Percentiles rank a stretch among this genome's conserved stretches.
phyloP scores from a whole-genome alignment of 2,888 invertebrate species.

The Pollenia amentaria region DNA sequence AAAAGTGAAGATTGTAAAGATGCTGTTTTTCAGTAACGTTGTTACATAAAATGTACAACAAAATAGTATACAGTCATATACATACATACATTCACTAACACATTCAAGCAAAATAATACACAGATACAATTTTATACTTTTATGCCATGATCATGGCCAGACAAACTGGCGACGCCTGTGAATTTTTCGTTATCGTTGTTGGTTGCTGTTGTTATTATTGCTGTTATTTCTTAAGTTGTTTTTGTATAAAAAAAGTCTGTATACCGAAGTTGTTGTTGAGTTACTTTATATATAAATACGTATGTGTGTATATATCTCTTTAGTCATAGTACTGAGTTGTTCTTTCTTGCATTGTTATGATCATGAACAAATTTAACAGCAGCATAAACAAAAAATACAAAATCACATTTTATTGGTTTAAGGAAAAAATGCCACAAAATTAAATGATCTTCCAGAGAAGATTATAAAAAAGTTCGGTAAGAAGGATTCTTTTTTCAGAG shows the following conservation, averaged over 20 bases:
- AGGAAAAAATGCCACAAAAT: constrained; percentile 15
- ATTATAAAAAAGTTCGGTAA: neutral
- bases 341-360: constrained; percentile 59
- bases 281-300: constrained; percentile 53
- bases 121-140: constrained; percentile 54
- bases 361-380: constrained; percentile 65
- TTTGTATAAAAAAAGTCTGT: constrained; percentile 49
- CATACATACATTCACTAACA: constrained; percentile 21
- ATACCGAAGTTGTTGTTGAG: constrained; percentile 65
- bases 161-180: constrained; percentile 83
- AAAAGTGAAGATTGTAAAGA: constrained; percentile 61
- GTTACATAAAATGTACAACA: constrained; percentile 48
- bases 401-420: constrained; percentile 38
- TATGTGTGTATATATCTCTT: neutral
- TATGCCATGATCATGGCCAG: constrained; percentile 79
- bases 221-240: constrained; percentile 25
- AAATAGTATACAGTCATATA: constrained; percentile 20
- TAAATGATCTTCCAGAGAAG: neutral
- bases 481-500: no score
- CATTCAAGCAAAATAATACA: constrained; percentile 40
- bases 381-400: constrained; percentile 17
- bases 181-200: constrained; percentile 77
- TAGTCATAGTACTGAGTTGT: constrained; percentile 11
- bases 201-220: constrained; percentile 33
- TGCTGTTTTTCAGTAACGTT: constrained; percentile 46